phyloP scores from a whole-genome alignment of 2,888 invertebrate genomes.

The Lasius fuliginosus region DNA sequence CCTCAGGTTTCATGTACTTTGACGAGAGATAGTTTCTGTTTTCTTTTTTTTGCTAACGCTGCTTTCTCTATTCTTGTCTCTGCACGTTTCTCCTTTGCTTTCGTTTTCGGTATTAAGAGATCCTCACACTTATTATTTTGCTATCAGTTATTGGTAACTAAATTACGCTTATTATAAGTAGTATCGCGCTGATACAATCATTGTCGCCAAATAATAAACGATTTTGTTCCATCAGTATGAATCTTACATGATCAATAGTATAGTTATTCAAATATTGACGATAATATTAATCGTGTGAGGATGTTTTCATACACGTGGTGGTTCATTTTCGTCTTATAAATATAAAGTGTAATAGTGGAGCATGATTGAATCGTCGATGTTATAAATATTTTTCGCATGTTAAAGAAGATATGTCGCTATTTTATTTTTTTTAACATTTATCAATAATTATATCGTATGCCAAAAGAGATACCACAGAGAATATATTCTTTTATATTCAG shows the following conservation, averaged over 20 bases:
- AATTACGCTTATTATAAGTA: background rate
- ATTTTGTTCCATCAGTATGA: background rate
- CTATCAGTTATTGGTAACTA: background rate
- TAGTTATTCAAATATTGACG: background rate
- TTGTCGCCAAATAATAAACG: background rate
- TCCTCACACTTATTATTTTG: constrained; percentile 21
- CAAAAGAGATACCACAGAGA: background rate
- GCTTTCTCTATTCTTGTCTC: constrained; percentile 9
- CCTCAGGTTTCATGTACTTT: constrained; percentile 41
- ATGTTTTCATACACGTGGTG: constrained; percentile 11
- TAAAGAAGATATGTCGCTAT: background rate
- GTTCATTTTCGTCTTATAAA: background rate
- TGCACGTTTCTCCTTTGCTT: constrained; percentile 11
- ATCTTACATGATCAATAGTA: background rate
- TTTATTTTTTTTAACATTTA: background rate
- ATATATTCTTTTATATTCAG: background rate
- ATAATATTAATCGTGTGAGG: constrained; percentile 25
- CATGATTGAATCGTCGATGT: background rate
- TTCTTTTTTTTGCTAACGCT: constrained; percentile 27
- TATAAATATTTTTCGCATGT: constrained; percentile 4
- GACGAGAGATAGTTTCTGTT: constrained; percentile 15
- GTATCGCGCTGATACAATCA: background rate
- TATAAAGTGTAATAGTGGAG: background rate
- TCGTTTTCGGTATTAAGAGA: background rate
- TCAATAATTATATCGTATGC: constrained; percentile 1